Percentiles rank a stretch among this genome's conserved stretches.
Evolutionary conservation across 2,888 invertebrate species (phyloP).

Genomic region (Calliopum simillimum): DNA sequence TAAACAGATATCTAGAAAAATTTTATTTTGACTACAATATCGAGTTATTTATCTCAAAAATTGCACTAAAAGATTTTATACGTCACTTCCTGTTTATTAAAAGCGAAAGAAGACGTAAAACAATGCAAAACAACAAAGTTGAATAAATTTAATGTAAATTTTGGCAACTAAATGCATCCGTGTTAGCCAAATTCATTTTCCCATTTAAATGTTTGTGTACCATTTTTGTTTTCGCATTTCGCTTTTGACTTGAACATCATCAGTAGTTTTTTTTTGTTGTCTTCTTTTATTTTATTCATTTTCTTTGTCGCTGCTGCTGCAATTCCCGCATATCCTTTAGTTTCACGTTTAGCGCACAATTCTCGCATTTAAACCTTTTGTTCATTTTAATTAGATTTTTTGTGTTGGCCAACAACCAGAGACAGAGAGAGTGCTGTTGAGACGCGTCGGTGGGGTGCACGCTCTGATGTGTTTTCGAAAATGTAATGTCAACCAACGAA

Average conservation of each 20-base stretch:
- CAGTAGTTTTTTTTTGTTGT: not conserved
- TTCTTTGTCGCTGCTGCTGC: not conserved
- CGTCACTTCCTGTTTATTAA: not conserved
- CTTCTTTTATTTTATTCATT: not conserved
- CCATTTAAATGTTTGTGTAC: constrained; percentile 29
- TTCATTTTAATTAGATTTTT: constrained; percentile 40
- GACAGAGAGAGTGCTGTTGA: too few species aligned
- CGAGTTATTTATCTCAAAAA: too few species aligned
- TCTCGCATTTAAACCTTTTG: constrained; percentile 36
- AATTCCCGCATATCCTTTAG: not conserved
- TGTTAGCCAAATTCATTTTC: constrained; percentile 44
- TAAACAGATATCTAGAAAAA: too few species aligned
- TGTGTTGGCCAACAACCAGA: constrained; percentile 26
- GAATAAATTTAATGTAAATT: constrained; percentile 65
- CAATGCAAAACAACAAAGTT: constrained; percentile 53
- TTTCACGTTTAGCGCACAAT: constrained; percentile 4
- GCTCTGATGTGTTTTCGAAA: too few species aligned
- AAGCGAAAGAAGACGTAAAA: constrained; percentile 9
- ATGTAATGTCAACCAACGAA: too few species aligned
- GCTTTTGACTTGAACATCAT: not conserved
- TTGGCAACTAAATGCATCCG: constrained; percentile 58
- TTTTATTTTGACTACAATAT: too few species aligned
- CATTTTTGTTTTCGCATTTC: not conserved
- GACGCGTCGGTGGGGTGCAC: too few species aligned
- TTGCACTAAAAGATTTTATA: too few species aligned